phyloP scores from a whole-genome alignment of 1,140 invertebrate species.

The Dendrolimus punctatus region DNA sequence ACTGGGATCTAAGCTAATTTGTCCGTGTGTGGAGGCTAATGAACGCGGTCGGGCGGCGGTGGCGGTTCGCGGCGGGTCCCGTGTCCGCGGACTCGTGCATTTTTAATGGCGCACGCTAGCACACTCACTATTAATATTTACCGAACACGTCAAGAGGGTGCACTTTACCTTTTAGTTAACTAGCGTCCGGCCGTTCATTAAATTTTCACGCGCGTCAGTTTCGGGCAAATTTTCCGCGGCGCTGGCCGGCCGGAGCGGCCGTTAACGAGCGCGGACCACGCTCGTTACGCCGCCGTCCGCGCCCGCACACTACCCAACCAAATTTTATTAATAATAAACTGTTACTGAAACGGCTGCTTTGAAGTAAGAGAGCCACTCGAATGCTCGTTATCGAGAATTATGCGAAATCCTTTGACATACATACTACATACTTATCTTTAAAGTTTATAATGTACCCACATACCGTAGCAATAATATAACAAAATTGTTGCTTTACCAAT shows the following conservation, averaged over 20 bases:
- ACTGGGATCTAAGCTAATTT: slow-evolving; percentile 34
- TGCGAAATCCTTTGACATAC: slow-evolving; percentile 53
- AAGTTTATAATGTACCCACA: slow-evolving; percentile 12
- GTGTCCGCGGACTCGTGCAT: slow-evolving; percentile 66
- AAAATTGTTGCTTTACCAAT: too few relatives aligned
- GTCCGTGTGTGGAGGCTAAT: slow-evolving; percentile 52
- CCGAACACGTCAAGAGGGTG: slow-evolving; percentile 71
- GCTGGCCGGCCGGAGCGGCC: slow-evolving; percentile 53
- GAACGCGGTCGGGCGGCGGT: slow-evolving; percentile 23
- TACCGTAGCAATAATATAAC: too few relatives aligned
- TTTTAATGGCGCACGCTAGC: slow-evolving; percentile 68
- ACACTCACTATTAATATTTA: slow-evolving; percentile 71
- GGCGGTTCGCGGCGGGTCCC: slow-evolving; percentile 14
- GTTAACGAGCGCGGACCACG: slow-evolving; percentile 54
- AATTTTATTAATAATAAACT: slow-evolving; percentile 69
- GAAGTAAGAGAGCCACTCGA: slow-evolving; percentile 56
- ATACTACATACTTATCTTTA: slow-evolving; percentile 27
- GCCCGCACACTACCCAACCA: slow-evolving; percentile 31
- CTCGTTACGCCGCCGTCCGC: slow-evolving; percentile 40
- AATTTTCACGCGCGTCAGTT: slow-evolving; percentile 70
- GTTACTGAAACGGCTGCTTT: slow-evolving; percentile 62
- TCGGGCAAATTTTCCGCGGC: slow-evolving; percentile 70
- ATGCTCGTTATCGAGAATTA: slow-evolving; percentile 62
- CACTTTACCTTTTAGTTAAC: slow-evolving; percentile 72
- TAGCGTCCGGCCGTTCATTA: slow-evolving; percentile 71